Base-by-base conservation (phyloP, 2,888 invertebrate species). In the Rhopalosiphum nymphaeae region DNA sequence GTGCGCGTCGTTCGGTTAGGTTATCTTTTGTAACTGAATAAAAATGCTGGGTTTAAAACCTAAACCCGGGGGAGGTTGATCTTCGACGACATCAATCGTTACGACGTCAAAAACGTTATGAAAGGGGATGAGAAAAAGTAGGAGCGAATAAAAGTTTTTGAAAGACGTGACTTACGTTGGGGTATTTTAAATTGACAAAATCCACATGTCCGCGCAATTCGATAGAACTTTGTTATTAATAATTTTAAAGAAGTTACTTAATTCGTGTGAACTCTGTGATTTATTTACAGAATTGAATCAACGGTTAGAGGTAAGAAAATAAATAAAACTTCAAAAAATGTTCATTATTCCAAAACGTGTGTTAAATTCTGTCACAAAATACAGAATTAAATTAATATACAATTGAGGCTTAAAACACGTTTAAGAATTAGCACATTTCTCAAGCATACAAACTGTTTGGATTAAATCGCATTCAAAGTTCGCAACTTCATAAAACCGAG, bases 161-260 rank as follows among this genome's bases (percentile, higher is more conserved):
- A 85, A 85, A 89, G 56, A 93, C 89, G 93, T 93, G 93, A 93
- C 89, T 93, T 93, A 89, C 84, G 56, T 21, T 56, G 42, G 44
- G 84, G 56, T 84, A 89, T 61, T 87, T 92, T 61, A 89, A 88
- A 93, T 56, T 86, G 92, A 89, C 88, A 67, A 46, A 42, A 42
- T 91, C 49, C 87, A 87, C 36, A 49, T 87, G 87, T n/a, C 21
- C 91, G n/a, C 13, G 7, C 36, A 57, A 26, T 53, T n/a, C 49
- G 49, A 26, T 91, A 78, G n/a, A 53, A 89, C 46, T 61, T 29
- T 46, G 26, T 89, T 61, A 89, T 61, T 42, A 56, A 89, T 89
- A 87, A 46, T 46, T 46, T 46, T 89, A 61, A 16, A 44, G 61
- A 61, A 57, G 89, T 61, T 61, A 61, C 46, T 13, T 89, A 44